These are phyloP conservation scores for Austrolebias charrua DNA, from an alignment of 2,797 vertebrate genomes.

Conservation along the genomic window DNA sequence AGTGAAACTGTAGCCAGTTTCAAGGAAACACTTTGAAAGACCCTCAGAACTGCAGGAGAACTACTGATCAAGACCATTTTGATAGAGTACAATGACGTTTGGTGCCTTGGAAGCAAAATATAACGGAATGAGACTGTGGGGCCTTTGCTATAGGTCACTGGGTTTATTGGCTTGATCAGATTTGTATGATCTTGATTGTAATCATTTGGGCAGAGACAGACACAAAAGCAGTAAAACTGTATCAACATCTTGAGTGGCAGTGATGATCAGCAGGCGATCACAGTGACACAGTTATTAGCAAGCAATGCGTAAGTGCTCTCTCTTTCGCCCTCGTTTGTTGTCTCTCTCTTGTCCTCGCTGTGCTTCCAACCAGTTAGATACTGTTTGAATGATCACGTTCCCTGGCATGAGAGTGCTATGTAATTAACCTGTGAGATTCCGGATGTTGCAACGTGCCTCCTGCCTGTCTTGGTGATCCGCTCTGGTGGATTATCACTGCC, in stretches of 20 bases:
- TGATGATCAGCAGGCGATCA: slow-evolving; percentile 53
- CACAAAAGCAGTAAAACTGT: slow-evolving; percentile 20
- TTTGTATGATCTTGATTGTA: slow-evolving; percentile 31
- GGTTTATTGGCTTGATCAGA: slow-evolving; percentile 5
- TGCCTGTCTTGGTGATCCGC: slow-evolving; percentile 17
- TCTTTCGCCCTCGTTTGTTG: slow-evolving; percentile 3
- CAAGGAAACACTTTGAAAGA: not conserved
- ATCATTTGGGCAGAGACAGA: slow-evolving; percentile 20
- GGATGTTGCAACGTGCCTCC: slow-evolving; percentile 69
- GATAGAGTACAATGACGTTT: not conserved
- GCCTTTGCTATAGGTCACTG: not conserved
- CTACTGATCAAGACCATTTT: not conserved
- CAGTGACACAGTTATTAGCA: slow-evolving; percentile 51
- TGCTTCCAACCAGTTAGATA: slow-evolving; percentile 54
- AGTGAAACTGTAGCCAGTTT: not conserved
- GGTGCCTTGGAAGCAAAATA: not conserved
- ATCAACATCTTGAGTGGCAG: slow-evolving; percentile 37
- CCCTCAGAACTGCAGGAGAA: not conserved
- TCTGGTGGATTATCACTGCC: slow-evolving; percentile 72
- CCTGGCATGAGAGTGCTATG: slow-evolving; percentile 74
- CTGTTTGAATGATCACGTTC: slow-evolving; percentile 80
- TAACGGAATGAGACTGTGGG: not conserved
- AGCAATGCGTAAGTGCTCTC: slow-evolving; percentile 27
- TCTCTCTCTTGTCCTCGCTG: slow-evolving; percentile 42
- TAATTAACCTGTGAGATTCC: slow-evolving; percentile 78